Conservation (phyloP, 1,140 invertebrate genomes). For the Heliconius melpomene region DNA sequence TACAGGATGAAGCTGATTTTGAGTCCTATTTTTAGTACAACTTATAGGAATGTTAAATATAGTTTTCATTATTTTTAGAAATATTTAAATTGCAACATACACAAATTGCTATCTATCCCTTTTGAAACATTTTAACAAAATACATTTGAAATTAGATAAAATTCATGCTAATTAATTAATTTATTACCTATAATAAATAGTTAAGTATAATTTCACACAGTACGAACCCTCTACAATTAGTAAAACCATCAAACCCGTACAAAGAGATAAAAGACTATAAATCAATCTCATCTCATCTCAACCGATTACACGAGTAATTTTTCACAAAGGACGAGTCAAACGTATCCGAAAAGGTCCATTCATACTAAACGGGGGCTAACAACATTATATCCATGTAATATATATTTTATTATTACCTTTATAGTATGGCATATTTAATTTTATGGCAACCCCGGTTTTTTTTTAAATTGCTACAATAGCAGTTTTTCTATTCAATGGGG, state of each 20-base stretch:
- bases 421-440: conserved; percentile 74
- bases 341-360: conserved; percentile 64
- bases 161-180: background rate
- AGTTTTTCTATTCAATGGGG: conserved; percentile 60
- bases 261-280: conserved; percentile 49
- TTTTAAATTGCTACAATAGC: conserved; percentile 60
- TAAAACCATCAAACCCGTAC: conserved; percentile 48
- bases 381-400: conserved; percentile 81
- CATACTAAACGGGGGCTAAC: conserved; percentile 73
- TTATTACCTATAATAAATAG: background rate
- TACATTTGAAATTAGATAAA: too few relatives aligned
- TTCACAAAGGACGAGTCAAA: conserved; percentile 76
- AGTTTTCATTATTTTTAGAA: too few relatives aligned
- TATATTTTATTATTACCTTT: conserved; percentile 80
- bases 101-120: too few relatives aligned
- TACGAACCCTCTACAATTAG: conserved; percentile 57
- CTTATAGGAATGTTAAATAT: too few relatives aligned
- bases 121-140: too few relatives aligned
- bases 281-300: conserved; percentile 71
- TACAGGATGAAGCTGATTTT: too few relatives aligned
- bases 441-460: conserved; percentile 68
- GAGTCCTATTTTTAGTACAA: too few relatives aligned
- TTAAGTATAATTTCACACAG: conserved; percentile 18
- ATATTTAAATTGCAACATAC: too few relatives aligned
- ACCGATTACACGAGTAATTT: conserved; percentile 74